Evolutionary conservation across 2,888 invertebrate genomes (phyloP), one percentile per base, ranked within the genome.

Genomic region (Atrina japonica): DNA sequence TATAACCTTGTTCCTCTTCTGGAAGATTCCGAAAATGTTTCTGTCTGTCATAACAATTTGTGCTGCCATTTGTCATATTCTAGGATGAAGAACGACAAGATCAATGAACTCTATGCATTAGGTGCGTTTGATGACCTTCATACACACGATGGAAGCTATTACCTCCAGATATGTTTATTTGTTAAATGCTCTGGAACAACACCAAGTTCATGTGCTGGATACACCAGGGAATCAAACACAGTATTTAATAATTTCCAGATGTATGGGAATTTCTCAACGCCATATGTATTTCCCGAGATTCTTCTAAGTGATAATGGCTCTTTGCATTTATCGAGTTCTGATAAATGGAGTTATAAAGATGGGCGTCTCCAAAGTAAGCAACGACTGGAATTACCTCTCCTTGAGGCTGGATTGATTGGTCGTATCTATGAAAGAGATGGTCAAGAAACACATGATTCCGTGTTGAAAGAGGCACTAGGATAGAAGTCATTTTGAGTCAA

Each of bases 101-200:
- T 21, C 45, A 30, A 52, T 1, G 83, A 79, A 30, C 47, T 71
- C 7, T 87, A 78, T 61, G 87, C 83, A 0, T 77, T 87, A 47
- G 87, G 85, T 0, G 86, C 82, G 0, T 86, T 86, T 65, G 79
- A 83, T 58, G 84, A 85, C 0, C 66, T 83, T 1, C 86, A 86
- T 70, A 81, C 78, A 3, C 61, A 75, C n/a, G 75, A 84, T 27
- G 85, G 85, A 0, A 47, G 70, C 5, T 86, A 84, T 58, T 86
- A 82, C 71, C 60, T 85, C 1, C 82, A 86, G 68, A 73, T 82
- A 3, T 86, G 86, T 50, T 71, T 79, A 3, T 50, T 86, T 1
- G 65, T 86, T 5, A 81, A 73, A 52, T 86, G 86, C 52, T 72
- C 73, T 9, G 73, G 76, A 30, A 35, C 25, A 14, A 47, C 65